phyloP scores from a whole-genome alignment of 2,113 vertebrate genomes.

The Lepus americanus region DNA sequence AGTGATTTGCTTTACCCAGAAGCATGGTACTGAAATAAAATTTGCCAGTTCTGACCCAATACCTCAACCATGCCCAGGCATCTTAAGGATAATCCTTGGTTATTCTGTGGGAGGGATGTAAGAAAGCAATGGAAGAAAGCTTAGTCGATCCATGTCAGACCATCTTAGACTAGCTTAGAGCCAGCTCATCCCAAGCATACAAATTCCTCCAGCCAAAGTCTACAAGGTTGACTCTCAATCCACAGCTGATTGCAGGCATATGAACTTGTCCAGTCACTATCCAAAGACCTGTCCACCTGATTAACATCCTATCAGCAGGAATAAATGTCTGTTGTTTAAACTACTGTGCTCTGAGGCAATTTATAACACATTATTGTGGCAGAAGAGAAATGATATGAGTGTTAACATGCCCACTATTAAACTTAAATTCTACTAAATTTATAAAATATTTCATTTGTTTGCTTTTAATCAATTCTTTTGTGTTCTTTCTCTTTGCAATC shows the following conservation, averaged over 20 bases:
- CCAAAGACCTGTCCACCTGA: neutral
- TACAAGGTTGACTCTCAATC: neutral
- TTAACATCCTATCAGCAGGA: neutral
- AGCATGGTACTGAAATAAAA: neutral
- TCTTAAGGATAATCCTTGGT: neutral
- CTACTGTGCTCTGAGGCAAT: neutral
- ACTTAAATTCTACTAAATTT: constrained; percentile 13
- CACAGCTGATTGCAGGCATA: neutral
- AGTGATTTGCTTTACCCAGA: neutral
- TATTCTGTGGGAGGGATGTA: neutral
- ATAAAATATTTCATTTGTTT: neutral
- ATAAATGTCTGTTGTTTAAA: neutral
- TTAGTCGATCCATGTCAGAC: neutral
- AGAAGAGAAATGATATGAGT: neutral
- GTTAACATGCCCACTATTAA: neutral
- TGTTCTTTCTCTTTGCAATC: constrained; percentile 47
- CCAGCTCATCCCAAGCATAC: neutral
- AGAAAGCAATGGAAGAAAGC: neutral
- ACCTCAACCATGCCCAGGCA: neutral
- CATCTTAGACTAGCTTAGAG: neutral
- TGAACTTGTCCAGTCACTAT: neutral
- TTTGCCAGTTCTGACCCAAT: neutral
- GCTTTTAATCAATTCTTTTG: neutral
- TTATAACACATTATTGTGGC: neutral
- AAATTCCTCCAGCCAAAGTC: neutral